A percentile compares a stretch with the other conserved stretches of the same genome.
Evolutionary conservation across 1,140 invertebrate species (phyloP).

Genomic region (Philopotamus ludificatus): DNA sequence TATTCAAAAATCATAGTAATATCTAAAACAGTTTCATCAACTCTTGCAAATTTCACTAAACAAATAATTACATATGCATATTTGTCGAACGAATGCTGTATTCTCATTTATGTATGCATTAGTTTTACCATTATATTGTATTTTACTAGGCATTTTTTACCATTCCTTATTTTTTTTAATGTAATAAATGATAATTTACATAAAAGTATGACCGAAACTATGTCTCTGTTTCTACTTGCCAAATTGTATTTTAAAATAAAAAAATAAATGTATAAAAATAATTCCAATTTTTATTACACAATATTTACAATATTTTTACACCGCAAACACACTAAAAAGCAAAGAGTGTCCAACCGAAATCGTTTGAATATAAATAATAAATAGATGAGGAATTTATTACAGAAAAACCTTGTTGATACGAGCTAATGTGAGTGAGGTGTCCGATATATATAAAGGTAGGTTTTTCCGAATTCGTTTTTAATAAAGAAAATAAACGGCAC

Average conservation of each 20-base stretch:
- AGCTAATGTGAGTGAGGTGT: too few relatives aligned
- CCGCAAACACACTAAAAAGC: neutral
- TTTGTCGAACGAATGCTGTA: too few relatives aligned
- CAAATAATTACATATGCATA: too few relatives aligned
- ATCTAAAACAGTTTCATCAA: too few relatives aligned
- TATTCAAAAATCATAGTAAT: too few relatives aligned
- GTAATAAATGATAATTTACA: neutral
- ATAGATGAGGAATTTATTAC: slow-evolving; percentile 5
- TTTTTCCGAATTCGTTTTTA: too few relatives aligned
- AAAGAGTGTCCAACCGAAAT: neutral
- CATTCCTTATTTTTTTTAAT: slow-evolving; percentile 5
- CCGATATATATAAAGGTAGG: too few relatives aligned
- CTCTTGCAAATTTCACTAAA: too few relatives aligned
- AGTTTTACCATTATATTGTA: too few relatives aligned
- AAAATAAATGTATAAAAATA: slow-evolving; percentile 7
- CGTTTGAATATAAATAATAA: neutral
- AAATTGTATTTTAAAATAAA: neutral
- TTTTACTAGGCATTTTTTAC: neutral
- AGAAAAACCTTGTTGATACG: neutral
- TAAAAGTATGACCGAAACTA: neutral
- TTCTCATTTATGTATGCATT: too few relatives aligned
- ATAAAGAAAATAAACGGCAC: too few relatives aligned
- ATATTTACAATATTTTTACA: neutral
- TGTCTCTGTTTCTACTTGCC: slow-evolving; percentile 5
- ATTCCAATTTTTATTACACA: neutral